Base-by-base conservation (phyloP, 2,888 invertebrate genomes). In the Lasioglossum calceatum region DNA sequence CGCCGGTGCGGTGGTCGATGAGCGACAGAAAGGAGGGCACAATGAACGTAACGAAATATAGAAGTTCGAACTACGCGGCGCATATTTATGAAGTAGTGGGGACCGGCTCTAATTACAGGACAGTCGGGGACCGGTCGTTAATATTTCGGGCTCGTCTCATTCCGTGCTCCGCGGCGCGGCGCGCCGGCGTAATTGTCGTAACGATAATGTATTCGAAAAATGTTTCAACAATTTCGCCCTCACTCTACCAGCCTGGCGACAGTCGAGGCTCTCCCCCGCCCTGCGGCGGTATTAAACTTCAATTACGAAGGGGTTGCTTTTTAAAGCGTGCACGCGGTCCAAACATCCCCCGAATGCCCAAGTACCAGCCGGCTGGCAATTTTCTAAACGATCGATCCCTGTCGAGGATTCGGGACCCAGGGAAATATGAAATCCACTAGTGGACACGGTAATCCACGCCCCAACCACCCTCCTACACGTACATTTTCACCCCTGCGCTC, bases 391-490 rank as follows among this genome's bases (percentile, higher is more conserved):
- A 71, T 77, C 70, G 77, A 75, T 82, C 61, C 74, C 16, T 39
- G 36, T 32, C 27, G 74, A 64, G 44, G 58, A 79, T 74, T 58
- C n/a, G 36, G 27, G 27, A 54, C 67, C 44, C 10, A 77, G 42
- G 64, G 42, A 77, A 84, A 73, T 73, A 77, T 73, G 82, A 77
- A 84, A 84, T 82, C 64, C 84, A 58, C 83, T 14, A 81, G 44
- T 36, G 32, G 74, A 75, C 74, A 39, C 72, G 72, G 50, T 81
- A 81, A 83, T 83, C 83, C 81, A 50, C 32, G 61, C 47, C 32
- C 32, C 5, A 61, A 27, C 32, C 64, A 8, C 16, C 32, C 67
- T 16, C 8, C 16, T 14, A 19, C 16, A 0, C 16, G 36, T 4
- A 5, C 2, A 7, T 16, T 67, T 8, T 32, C 67, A 36, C 32